phyloP scores from a whole-genome alignment of 2,113 vertebrate genomes.

The Aphelocoma coerulescens region DNA sequence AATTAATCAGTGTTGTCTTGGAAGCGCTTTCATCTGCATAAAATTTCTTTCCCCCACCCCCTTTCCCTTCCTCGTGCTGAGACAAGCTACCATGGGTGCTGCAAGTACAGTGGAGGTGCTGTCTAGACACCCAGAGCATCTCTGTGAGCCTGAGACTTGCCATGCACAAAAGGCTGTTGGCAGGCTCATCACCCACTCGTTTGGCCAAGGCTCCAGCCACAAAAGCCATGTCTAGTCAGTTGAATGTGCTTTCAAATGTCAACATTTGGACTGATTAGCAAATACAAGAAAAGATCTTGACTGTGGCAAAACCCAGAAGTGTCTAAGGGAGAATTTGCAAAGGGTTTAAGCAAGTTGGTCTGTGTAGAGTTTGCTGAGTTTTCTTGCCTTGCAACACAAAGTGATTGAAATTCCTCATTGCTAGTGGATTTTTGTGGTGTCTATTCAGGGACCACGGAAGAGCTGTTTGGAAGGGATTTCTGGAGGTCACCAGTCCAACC shows the following conservation, averaged over 20 bases:
- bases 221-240: constrained; percentile 1
- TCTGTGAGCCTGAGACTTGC: neutral
- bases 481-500: neutral
- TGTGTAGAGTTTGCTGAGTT: neutral
- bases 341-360: neutral
- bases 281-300: neutral
- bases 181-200: neutral
- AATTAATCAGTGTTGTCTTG: constrained; percentile 45
- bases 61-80: neutral
- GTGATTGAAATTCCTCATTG: neutral
- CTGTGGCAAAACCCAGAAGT: neutral
- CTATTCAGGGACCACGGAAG: neutral
- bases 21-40: neutral
- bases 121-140: constrained; percentile 19
- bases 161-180: neutral
- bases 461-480: neutral
- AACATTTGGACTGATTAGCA: neutral
- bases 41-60: neutral
- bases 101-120: neutral
- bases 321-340: neutral
- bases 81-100: neutral
- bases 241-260: constrained; percentile 22
- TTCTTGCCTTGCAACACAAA: neutral
- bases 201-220: neutral
- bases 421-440: neutral